Evolutionary conservation across 2,888 invertebrate species (phyloP).

Genomic region (Lepidochrysops patricia): DNA sequence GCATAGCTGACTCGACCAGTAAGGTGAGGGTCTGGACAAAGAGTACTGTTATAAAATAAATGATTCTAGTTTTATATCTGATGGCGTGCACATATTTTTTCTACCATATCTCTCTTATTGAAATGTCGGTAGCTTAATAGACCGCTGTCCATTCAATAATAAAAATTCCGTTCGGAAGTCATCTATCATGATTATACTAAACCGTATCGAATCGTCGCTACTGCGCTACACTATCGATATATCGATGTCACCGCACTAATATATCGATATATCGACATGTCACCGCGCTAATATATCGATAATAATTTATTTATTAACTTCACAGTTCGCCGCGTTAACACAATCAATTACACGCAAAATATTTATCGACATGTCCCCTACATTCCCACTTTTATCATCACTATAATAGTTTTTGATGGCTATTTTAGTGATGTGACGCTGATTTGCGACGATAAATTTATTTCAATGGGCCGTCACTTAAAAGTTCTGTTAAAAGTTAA

Average conservation of each 20-base stretch:
- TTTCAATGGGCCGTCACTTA: neutral
- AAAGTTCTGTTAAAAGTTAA: too few relatives aligned
- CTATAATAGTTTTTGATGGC: neutral
- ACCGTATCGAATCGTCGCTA: constrained; percentile 5
- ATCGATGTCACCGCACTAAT: neutral
- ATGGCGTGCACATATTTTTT: neutral
- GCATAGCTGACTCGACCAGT: too few relatives aligned
- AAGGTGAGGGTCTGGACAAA: too few relatives aligned
- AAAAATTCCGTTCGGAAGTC: neutral
- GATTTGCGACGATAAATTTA: neutral
- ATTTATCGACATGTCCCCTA: constrained; percentile 37
- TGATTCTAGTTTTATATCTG: neutral
- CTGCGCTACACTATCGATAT: neutral
- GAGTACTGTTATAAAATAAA: neutral
- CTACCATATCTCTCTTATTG: neutral
- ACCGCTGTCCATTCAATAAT: neutral
- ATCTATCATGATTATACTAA: neutral
- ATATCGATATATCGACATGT: neutral
- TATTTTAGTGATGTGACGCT: constrained; percentile 8
- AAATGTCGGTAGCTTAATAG: neutral
- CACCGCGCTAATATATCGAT: constrained; percentile 6
- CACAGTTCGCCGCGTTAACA: constrained; percentile 34
- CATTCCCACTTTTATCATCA: constrained; percentile 30
- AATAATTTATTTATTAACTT: constrained; percentile 9
- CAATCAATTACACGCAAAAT: constrained; percentile 61